phyloP scores from a whole-genome alignment of 1,140 invertebrate species.

The Philopotamus ludificatus region DNA sequence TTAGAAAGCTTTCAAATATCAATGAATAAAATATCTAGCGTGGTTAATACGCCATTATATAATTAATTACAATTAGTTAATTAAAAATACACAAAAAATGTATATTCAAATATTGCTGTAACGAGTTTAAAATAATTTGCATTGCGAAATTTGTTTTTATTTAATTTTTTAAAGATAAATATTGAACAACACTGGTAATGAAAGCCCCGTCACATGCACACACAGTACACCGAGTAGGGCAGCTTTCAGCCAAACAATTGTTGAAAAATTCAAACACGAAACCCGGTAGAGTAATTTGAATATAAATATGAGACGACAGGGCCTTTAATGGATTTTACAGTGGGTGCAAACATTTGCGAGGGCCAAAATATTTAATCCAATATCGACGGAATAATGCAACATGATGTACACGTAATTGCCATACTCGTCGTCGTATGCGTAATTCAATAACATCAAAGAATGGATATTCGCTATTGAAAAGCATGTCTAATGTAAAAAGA shows the following conservation, averaged over 20 bases:
- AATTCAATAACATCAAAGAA: no score
- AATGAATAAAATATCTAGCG: no score
- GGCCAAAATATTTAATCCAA: not conserved
- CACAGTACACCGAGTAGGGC: not conserved
- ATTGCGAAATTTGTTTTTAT: no score
- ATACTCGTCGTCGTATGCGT: not conserved
- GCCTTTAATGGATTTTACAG: constrained; percentile 21
- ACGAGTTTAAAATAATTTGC: no score
- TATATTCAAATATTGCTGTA: no score
- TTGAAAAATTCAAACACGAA: constrained; percentile 7
- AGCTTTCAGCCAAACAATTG: no score
- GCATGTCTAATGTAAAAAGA: not conserved
- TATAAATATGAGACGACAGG: constrained; percentile 17
- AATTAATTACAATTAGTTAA: not conserved
- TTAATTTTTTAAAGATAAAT: no score
- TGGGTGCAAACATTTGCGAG: not conserved
- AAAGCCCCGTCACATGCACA: not conserved
- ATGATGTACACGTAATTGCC: not conserved
- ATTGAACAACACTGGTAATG: no score
- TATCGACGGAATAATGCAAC: not conserved
- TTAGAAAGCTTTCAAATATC: no score
- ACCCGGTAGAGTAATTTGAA: constrained; percentile 15
- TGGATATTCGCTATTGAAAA: not conserved
- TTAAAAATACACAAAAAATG: not conserved
- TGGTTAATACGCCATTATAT: no score